Base-by-base conservation (phyloP, 2,113 vertebrate species). In the Camelus bactrianus region DNA sequence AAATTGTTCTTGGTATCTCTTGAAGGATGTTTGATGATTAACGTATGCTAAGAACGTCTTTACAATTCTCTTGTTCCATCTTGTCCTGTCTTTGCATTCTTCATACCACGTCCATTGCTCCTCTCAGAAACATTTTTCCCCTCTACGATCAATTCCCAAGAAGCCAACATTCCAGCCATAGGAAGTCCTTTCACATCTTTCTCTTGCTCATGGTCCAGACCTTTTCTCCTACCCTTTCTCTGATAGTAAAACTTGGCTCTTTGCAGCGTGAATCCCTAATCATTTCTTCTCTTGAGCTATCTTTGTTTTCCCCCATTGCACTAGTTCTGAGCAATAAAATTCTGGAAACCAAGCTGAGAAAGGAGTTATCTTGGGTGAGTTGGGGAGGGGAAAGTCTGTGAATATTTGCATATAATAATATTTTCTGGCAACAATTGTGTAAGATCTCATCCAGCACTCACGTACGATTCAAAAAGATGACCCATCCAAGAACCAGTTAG, bases 201-300 rank as follows among this genome's bases (percentile, higher is more conserved):
- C 8, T 35, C 54, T 46, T 30, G 4, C 9, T 16, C 3, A 0
- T 32, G 26, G 2, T 5, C 3, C 5, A 15, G 0, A 1, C 6
- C 54, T 65, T 89, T 64, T 50, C 2, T 9, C 69, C 20, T 50
- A 1, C 7, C 17, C n/a, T 60, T 87, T 60, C 17, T 94, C 48
- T 79, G 56, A 38, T 3, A n/a, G 13, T 58, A 62, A 24, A 70
- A 67, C 30, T 30, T 32, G 26, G 5, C 46, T 70, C 24, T 26
- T 88, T 52, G 13, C 32, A 80, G 9, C 17, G 52, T 6, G 19
- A 42, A 50, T 22, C 7, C 22, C 12, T 38, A 17, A 8, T 46
- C 38, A 81, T 83, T 46, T 62, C 14, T 62, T 79, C 30, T 69
- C 13, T 22, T 0, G 4, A 46, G 73, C 30, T 64, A 0, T 32